A percentile compares a stretch with the other conserved stretches of the same genome.
Conservation (phyloP, 2,113 vertebrate species). For the Alosa alosa region DNA sequence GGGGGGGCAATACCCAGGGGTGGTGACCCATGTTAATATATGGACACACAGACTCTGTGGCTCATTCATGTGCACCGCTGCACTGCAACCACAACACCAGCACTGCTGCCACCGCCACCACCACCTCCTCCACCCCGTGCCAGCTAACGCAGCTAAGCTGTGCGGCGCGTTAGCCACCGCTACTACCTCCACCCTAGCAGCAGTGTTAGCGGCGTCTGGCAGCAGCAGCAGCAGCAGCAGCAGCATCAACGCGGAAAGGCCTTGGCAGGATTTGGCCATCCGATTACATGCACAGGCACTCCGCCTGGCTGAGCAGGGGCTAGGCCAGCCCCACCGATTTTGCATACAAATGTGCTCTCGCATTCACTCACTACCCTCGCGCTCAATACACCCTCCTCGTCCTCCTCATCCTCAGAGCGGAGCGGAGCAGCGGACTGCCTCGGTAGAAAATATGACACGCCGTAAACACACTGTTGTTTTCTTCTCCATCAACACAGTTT, state of each 20-base stretch:
- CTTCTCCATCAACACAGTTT: neutral
- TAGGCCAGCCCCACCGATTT: slow-evolving; percentile 47
- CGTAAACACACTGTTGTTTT: neutral
- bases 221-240: neutral
- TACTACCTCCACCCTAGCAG: neutral
- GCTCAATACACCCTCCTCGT: slow-evolving; percentile 45
- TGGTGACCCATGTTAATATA: slow-evolving; percentile 64
- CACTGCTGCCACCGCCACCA: neutral
- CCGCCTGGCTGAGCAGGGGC: slow-evolving; percentile 46
- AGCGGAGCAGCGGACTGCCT: slow-evolving; percentile 4
- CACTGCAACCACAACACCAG: slow-evolving; percentile 60
- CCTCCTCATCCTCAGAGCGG: slow-evolving; percentile 42
- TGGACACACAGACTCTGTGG: slow-evolving; percentile 63
- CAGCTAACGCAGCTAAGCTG: slow-evolving; percentile 10
- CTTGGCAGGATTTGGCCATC: slow-evolving; percentile 53
- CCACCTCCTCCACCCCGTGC: slow-evolving; percentile 24
- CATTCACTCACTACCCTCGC: slow-evolving; percentile 35
- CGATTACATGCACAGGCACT: slow-evolving; percentile 57
- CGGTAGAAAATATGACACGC: slow-evolving; percentile 41
- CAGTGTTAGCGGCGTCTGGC: neutral
- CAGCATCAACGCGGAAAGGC: slow-evolving; percentile 37
- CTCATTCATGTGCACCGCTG: slow-evolving; percentile 63
- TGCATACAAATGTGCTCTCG: slow-evolving; percentile 61
- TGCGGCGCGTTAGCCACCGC: neutral
- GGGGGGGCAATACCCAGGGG: slow-evolving; percentile 22